A percentile compares a stretch with the other conserved stretches of the same genome.
Conservation (phyloP, 2,888 invertebrate species). For the Philaethria dido region DNA sequence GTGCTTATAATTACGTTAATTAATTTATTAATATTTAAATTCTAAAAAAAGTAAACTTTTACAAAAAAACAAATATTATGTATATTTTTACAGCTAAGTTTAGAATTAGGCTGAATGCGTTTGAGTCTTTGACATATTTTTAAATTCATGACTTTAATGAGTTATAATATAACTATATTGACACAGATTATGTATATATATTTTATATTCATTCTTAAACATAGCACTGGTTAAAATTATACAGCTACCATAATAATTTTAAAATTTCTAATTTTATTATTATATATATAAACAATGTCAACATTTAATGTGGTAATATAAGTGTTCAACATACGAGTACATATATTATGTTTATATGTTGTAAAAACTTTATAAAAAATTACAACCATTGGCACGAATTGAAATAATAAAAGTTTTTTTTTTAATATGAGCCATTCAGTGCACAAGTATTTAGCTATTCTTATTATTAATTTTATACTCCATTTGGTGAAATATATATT, state of each 20-base stretch:
- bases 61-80: neutral
- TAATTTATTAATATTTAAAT: neutral
- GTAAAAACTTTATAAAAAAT: slow-evolving; percentile 8
- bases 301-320: neutral
- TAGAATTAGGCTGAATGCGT: slow-evolving; percentile 10
- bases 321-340: neutral
- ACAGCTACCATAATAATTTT: neutral
- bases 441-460: too few species aligned
- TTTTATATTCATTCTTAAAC: neutral
- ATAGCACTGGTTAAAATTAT: neutral
- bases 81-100: slow-evolving; percentile 10
- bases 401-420: slow-evolving; percentile 5
- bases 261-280: neutral
- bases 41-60: slow-evolving; percentile 16
- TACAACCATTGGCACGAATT: slow-evolving; percentile 32
- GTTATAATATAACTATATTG: neutral
- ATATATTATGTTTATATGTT: slow-evolving; percentile 34
- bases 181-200: neutral
- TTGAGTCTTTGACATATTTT: neutral
- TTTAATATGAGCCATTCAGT: too few species aligned
- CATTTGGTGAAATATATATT: too few species aligned
- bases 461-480: too few species aligned
- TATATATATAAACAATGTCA: neutral
- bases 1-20: slow-evolving; percentile 1
- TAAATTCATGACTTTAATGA: neutral